Evolutionary conservation across 2,797 vertebrate genomes (phyloP).

Genomic region (Eremophila alpestris): DNA sequence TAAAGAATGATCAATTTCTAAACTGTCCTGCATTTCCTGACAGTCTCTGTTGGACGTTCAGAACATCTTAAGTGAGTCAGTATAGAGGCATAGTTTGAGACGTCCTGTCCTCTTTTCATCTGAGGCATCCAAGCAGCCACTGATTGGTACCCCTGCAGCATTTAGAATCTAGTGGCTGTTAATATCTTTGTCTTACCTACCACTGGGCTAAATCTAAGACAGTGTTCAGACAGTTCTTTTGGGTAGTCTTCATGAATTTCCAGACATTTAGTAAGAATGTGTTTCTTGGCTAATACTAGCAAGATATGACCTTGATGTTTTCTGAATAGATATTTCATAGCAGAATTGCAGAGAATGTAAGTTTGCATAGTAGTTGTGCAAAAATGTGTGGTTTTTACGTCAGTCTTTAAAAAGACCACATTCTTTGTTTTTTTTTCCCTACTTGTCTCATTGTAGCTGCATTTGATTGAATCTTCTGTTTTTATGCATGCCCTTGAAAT

Average conservation of each 20-base stretch:
- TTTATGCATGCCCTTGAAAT: not conserved
- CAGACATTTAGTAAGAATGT: not conserved
- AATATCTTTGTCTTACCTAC: not conserved
- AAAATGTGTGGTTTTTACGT: not conserved
- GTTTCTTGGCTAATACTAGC: not conserved
- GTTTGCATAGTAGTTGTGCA: not conserved
- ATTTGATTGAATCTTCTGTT: not conserved
- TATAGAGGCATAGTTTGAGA: not conserved
- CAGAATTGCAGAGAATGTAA: not conserved
- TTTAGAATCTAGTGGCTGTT: not conserved
- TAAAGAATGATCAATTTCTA: not conserved
- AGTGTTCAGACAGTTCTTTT: not conserved
- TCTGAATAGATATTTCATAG: not conserved
- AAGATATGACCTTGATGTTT: not conserved
- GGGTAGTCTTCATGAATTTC: not conserved
- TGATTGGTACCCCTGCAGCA: not conserved
- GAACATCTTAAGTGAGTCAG: not conserved
- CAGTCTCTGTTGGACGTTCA: not conserved
- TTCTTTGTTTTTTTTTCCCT: not conserved
- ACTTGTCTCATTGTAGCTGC: not conserved
- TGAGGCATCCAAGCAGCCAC: not conserved
- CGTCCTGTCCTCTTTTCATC: not conserved
- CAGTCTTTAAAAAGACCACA: not conserved
- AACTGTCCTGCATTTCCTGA: not conserved
- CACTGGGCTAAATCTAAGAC: not conserved